Conservation (phyloP, 2,113 vertebrate species). For the Microcebus griseorufus region DNA sequence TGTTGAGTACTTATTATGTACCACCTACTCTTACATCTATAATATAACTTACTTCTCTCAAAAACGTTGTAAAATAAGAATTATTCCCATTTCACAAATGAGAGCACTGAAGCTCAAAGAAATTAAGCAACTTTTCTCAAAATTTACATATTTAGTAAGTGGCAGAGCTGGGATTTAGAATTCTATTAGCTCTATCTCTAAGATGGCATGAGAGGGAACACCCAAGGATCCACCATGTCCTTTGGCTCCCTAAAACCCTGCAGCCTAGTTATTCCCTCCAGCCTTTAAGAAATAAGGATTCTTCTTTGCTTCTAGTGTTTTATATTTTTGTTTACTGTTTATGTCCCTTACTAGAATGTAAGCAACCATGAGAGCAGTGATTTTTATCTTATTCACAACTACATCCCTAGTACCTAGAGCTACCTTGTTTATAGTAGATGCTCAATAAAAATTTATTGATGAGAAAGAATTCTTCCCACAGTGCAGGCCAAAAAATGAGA, state of each 20-base stretch:
- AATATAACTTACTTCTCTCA: background rate
- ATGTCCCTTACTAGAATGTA: background rate
- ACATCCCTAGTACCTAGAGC: background rate
- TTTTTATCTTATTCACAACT: background rate
- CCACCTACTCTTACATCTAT: background rate
- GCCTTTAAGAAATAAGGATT: background rate
- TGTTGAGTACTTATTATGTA: background rate
- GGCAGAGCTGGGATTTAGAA: background rate
- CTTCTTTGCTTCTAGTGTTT: background rate
- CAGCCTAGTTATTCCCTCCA: background rate
- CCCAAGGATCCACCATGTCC: background rate
- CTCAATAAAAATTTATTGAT: constrained; percentile 3
- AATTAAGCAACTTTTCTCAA: background rate
- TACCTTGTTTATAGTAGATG: background rate
- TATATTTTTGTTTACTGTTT: background rate
- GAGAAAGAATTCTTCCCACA: background rate
- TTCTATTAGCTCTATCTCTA: background rate
- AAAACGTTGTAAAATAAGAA: background rate
- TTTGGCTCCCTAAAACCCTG: background rate
- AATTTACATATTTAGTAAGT: constrained; percentile 22
- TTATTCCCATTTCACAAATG: constrained; percentile 24
- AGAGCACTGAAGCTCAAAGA: background rate
- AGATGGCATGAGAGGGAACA: background rate
- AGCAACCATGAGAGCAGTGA: background rate
- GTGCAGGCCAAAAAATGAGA: background rate